Evolutionary conservation across 2,113 vertebrate species (phyloP).

Genomic region (Solenodon paradoxus): DNA sequence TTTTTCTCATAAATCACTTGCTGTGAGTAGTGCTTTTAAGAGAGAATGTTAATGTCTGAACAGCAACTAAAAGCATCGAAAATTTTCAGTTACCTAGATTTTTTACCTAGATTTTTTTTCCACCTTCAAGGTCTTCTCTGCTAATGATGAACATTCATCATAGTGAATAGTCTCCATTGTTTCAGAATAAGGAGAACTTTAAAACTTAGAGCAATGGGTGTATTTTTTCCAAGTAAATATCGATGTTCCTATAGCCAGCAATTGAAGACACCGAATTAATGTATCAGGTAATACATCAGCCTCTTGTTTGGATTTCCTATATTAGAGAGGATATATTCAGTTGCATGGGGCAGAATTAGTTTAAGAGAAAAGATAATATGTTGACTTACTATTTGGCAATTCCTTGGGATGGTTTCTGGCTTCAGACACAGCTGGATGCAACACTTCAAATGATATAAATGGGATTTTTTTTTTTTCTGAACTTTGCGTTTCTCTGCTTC

Average conservation of each 20-base stretch:
- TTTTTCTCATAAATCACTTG: neutral
- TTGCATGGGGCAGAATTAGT: neutral
- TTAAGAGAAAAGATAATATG: neutral
- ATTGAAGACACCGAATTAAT: neutral
- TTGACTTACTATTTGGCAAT: neutral
- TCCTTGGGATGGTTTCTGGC: neutral
- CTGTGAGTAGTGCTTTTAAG: neutral
- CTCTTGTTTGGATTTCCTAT: neutral
- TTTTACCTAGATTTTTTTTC: no score
- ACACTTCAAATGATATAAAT: neutral
- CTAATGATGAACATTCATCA: neutral
- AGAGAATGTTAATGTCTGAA: neutral
- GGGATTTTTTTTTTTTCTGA: neutral
- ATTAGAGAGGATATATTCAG: neutral
- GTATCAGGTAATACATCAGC: neutral
- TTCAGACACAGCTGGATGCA: neutral
- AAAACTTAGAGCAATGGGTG: neutral
- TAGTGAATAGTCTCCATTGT: neutral
- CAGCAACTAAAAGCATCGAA: neutral
- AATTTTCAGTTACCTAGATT: neutral
- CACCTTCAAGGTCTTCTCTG: neutral
- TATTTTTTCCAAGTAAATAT: neutral
- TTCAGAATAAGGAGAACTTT: neutral
- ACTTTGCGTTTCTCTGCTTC: neutral
- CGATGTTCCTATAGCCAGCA: neutral